Evolutionary conservation across 2,888 invertebrate genomes (phyloP).

Genomic region (Fissipunctia ypsillon): DNA sequence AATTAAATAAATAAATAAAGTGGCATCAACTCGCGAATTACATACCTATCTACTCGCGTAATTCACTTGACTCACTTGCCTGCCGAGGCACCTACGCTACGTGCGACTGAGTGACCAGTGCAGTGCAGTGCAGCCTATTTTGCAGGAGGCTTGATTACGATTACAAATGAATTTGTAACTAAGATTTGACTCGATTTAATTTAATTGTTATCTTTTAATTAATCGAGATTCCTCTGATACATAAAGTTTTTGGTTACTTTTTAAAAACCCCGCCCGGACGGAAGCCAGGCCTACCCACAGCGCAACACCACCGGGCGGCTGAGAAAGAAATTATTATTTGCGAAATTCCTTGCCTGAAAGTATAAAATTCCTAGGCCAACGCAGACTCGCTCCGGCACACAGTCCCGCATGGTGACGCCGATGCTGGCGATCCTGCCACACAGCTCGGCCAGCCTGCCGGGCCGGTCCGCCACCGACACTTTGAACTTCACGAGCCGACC

Average conservation of each 20-base stretch:
- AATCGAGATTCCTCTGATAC: neutral
- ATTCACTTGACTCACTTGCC: neutral
- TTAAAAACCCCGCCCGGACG: no score
- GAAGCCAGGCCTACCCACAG: neutral
- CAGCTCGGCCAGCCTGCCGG: slow-evolving; percentile 96
- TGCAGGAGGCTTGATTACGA: neutral
- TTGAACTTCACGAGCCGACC: slow-evolving; percentile 92
- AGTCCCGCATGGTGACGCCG: slow-evolving; percentile 97
- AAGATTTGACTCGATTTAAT: neutral
- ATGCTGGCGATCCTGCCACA: slow-evolving; percentile 93
- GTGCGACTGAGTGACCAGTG: neutral
- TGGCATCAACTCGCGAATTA: no score
- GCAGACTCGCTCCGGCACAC: slow-evolving; percentile 98
- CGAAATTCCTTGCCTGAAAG: slow-evolving; percentile 73
- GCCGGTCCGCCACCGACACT: slow-evolving; percentile 94
- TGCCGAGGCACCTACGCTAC: neutral
- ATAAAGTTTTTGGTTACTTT: no score
- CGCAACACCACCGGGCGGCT: neutral
- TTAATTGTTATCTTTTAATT: neutral
- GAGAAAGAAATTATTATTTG: neutral
- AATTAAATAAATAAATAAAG: no score
- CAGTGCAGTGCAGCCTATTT: neutral
- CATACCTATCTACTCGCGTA: neutral
- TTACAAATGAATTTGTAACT: neutral
- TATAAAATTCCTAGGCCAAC: slow-evolving; percentile 95